phyloP scores from a whole-genome alignment of 1,140 invertebrate species.

The Platorchestia sp. region DNA sequence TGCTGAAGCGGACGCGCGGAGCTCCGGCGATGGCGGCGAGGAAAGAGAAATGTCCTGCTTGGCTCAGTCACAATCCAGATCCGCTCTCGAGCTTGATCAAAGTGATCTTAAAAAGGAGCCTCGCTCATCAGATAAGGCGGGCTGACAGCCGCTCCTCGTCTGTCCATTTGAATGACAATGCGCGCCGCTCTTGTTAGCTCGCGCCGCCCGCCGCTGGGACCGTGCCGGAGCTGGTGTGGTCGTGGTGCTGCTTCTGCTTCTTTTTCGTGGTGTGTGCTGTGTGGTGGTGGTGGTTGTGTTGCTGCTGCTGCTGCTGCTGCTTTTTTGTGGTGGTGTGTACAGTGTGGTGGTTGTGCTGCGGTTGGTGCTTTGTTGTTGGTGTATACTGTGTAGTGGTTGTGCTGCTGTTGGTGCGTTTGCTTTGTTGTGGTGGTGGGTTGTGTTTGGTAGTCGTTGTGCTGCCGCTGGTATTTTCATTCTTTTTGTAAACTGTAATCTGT shows the following conservation, averaged over 20 bases:
- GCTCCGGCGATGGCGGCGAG: neutral
- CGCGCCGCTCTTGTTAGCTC: neutral
- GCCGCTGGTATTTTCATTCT: no score
- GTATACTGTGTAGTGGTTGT: no score
- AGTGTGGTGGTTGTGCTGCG: neutral
- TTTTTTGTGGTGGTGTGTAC: neutral
- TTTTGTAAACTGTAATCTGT: no score
- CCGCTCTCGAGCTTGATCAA: conserved; percentile 19
- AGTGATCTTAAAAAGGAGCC: conserved; percentile 46
- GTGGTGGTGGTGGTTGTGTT: neutral
- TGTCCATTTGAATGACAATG: conserved; percentile 48
- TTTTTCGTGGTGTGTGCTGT: neutral
- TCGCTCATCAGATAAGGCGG: conserved; percentile 42
- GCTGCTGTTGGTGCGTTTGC: no score
- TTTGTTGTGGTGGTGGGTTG: no score
- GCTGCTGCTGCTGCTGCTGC: neutral
- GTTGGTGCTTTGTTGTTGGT: neutral
- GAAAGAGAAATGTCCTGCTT: conserved; percentile 2
- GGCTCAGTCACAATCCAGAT: conserved; percentile 12
- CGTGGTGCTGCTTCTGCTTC: neutral
- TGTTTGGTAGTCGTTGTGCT: neutral
- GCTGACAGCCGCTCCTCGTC: conserved; percentile 32
- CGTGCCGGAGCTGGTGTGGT: neutral
- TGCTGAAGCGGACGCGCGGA: neutral
- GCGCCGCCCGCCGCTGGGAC: conserved; percentile 22